Evolutionary conservation across 1,140 invertebrate species (phyloP), one percentile per base, ranked within the genome.

Genomic region (Conus ventricosus): DNA sequence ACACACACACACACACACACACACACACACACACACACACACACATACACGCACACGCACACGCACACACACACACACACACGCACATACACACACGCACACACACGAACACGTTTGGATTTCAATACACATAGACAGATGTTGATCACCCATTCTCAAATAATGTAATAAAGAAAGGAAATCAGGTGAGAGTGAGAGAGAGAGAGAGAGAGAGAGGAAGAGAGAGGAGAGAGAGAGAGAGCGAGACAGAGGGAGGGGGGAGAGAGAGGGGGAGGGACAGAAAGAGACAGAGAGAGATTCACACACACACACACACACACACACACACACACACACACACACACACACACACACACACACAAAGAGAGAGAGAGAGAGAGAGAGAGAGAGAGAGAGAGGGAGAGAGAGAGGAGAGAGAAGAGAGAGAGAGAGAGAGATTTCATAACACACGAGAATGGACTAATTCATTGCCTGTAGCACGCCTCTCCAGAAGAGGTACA

Each of bases 171-270:
- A 39, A 39, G 39, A 39, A 39, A 39, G 39, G 39, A 3, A 39
- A 39, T 39, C 20, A n/a, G 23, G 20, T 20, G 71, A 76, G 71
- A 76, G 71, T 4, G 71, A 76, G 71, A 76, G 71, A 76, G 71
- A 76, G 71, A 76, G 71, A 76, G 71, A 76, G 71, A 76, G 71
- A 76, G 71, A 76, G 25, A 76, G 25, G 6, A 6, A 76, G 71
- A 76, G 71, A 76, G 71, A 76, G 71, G 23, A 23, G 23, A 23
- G 1, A 6, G 23, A 23, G 23, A 23, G 23, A 23, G 23, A n/a
- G n/a, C n/a, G n/a, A n/a, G 20, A 76, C 1, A 76, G 71, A 76
- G 71, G 6, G 71, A 76, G 71, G 6, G 20, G 71, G 6, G 20
- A 76, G 71, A 76, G 71, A 76, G 71, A 76, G n/a, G n/a, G n/a